Base-by-base conservation (phyloP, 2,113 vertebrate species). In the Lycaon pictus region DNA sequence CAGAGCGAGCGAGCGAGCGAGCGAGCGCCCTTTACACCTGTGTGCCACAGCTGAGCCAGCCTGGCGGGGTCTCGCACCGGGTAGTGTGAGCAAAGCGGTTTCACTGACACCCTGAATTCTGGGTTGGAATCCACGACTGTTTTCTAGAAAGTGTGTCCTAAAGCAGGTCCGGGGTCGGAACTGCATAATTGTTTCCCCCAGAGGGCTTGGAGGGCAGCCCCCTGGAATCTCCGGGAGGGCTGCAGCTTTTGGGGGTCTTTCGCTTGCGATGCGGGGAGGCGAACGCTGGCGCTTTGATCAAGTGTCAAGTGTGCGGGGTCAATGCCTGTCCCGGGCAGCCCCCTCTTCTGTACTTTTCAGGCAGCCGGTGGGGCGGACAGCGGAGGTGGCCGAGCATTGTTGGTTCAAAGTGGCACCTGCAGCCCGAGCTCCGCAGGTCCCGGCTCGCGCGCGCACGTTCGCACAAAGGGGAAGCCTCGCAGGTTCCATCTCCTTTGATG, bases 381-480 rank as follows among this genome's bases (percentile, higher is more conserved):
- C 13, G 48, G 62, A 96, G 94, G 22, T 93, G 95, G 96, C 90
- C 69, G 17, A 53, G 96, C 58, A 60, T 37, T 87, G 43, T 96
- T 93, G 2, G 43, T 96, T 97, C 92, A 93, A 87, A 91, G 87
- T 88, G 98, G 95, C 95, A 96, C 91, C 67, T 97, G 88, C 88
- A 53, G 51, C 51, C 23, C 37, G 93, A 94, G 95, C 87, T 98
- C 96, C 93, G 98, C 97, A 97, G 98, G 97, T 93, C 76, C 83
- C 76, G 87, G 90, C 94, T 96, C 96, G 53, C 82, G 53, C 58
- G 17, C 62, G 37, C 85, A 43, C 43, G 43, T 93, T 95, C 76
- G 4, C 77, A 96, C 92, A 96, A 97, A 97, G 67, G 53, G 65
- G 96, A 72, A 81, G 80, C 92, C 37, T 96, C 81, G 35, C 84